Percentiles rank a stretch among this genome's conserved stretches.
Conservation (phyloP, 2,888 invertebrate species). For the Tholera decimalis region DNA sequence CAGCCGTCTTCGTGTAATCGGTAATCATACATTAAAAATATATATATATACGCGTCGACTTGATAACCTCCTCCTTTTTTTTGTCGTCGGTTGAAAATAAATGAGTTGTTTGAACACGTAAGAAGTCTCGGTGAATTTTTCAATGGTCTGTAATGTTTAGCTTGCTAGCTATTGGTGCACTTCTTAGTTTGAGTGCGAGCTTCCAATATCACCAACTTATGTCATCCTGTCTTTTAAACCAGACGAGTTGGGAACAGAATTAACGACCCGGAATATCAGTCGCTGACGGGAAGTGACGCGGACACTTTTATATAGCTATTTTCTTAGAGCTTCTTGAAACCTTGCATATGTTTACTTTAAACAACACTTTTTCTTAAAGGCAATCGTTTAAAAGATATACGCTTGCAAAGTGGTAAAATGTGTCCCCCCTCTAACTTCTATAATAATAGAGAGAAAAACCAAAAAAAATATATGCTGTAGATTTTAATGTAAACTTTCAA, state of each 20-base stretch:
- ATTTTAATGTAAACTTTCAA: too few species aligned
- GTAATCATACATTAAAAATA: too few species aligned
- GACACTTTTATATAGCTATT: not conserved
- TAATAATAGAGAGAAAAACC: too few species aligned
- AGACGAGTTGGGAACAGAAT: not conserved
- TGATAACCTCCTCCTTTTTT: too few species aligned
- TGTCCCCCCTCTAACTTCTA: too few species aligned
- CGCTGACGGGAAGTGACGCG: not conserved
- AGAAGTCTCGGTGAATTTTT: not conserved
- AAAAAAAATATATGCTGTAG: too few species aligned
- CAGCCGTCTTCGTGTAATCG: too few species aligned
- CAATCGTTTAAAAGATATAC: too few species aligned
- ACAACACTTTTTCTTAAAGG: too few species aligned
- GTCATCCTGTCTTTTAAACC: not conserved
- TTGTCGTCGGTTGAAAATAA: too few species aligned
- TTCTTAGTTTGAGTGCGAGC: not conserved
- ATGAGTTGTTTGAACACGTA: not conserved
- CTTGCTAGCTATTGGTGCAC: constrained; percentile 5
- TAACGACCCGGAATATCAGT: constrained; percentile 20
- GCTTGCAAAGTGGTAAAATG: too few species aligned
- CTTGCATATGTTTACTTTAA: not conserved
- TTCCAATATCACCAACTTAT: constrained; percentile 16
- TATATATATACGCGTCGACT: too few species aligned
- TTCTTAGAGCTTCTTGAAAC: constrained; percentile 1
- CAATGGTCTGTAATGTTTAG: not conserved